Conservation (phyloP, 2,888 invertebrate genomes). For the Scaeva pyrastri region DNA sequence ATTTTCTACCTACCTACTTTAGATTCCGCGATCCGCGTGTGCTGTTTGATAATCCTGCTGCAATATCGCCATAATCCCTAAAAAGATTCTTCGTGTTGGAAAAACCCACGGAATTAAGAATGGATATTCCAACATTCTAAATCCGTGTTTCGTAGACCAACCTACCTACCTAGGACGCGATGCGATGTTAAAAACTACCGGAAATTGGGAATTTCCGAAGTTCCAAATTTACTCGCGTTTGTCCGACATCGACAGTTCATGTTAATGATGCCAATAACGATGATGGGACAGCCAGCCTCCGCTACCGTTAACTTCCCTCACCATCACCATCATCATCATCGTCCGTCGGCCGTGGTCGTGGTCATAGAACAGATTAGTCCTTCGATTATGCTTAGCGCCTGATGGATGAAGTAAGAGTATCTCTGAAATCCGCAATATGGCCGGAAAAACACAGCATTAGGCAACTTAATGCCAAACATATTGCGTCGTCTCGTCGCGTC, state of each 20-base stretch:
- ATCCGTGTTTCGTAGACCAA: background rate
- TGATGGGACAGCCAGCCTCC: conserved; percentile 52
- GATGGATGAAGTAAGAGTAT: background rate
- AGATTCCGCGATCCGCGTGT: conserved; percentile 2
- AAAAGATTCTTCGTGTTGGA: background rate
- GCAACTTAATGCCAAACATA: conserved; percentile 69
- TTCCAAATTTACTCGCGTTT: conserved; percentile 15
- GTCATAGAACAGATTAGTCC: conserved; percentile 9
- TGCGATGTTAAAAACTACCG: conserved; percentile 27
- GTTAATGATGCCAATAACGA: conserved; percentile 59
- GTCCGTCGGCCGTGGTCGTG: background rate
- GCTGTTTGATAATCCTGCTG: conserved; percentile 55
- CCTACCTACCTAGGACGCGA: background rate
- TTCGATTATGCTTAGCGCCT: conserved; percentile 61
- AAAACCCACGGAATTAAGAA: conserved; percentile 50
- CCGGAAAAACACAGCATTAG: conserved; percentile 66
- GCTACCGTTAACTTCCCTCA: conserved; percentile 36
- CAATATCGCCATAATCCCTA: conserved; percentile 39
- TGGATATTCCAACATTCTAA: conserved; percentile 33
- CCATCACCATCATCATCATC: background rate
- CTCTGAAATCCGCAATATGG: conserved; percentile 25
- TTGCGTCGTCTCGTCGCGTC: conserved; percentile 52
- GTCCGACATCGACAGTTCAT: conserved; percentile 16
- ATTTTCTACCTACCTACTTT: conserved; percentile 3
- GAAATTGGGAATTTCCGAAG: conserved; percentile 68